Percentiles rank a stretch among this genome's conserved stretches.
These are phyloP conservation scores for Drosophila robusta DNA, from an alignment of 2,888 invertebrate species.

Conservation along the genomic window DNA sequence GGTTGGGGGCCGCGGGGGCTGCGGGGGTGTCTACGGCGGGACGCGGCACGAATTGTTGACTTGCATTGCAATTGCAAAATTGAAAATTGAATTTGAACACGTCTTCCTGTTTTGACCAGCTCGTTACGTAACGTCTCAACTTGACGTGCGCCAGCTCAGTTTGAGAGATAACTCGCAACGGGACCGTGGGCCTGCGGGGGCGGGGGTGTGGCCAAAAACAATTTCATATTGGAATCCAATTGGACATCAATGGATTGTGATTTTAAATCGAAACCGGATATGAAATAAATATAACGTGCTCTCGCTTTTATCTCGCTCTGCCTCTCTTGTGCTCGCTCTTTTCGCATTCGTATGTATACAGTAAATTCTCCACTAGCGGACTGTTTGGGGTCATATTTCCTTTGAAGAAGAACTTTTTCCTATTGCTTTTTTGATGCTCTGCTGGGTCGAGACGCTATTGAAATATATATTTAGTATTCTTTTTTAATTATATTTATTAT, in stretches of 20 bases:
- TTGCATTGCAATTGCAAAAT: slow-evolving; percentile 41
- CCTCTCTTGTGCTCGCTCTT: not conserved
- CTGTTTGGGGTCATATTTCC: too few relatives aligned
- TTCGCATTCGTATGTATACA: too few relatives aligned
- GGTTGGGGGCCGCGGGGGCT: not conserved
- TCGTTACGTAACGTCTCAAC: slow-evolving; percentile 50
- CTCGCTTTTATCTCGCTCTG: too few relatives aligned
- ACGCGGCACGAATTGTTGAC: slow-evolving; percentile 31
- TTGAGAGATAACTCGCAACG: slow-evolving; percentile 24
- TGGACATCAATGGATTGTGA: not conserved
- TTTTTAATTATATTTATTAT: too few relatives aligned
- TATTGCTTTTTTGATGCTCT: too few relatives aligned
- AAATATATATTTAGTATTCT: too few relatives aligned
- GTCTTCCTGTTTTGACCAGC: slow-evolving; percentile 66
- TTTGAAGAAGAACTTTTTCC: too few relatives aligned
- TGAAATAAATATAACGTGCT: too few relatives aligned
- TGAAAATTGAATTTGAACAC: slow-evolving; percentile 66
- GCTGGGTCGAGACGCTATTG: too few relatives aligned
- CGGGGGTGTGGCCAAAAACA: not conserved
- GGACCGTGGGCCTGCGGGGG: not conserved
- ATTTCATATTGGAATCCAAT: slow-evolving; percentile 5
- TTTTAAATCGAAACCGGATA: not conserved
- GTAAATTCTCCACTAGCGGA: too few relatives aligned
- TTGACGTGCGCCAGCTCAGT: slow-evolving; percentile 38
- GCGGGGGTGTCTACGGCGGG: not conserved